A percentile compares a stretch with the other conserved stretches of the same genome.
phyloP scores from a whole-genome alignment of 1,140 invertebrate species.

The Drosophila baimaii region DNA sequence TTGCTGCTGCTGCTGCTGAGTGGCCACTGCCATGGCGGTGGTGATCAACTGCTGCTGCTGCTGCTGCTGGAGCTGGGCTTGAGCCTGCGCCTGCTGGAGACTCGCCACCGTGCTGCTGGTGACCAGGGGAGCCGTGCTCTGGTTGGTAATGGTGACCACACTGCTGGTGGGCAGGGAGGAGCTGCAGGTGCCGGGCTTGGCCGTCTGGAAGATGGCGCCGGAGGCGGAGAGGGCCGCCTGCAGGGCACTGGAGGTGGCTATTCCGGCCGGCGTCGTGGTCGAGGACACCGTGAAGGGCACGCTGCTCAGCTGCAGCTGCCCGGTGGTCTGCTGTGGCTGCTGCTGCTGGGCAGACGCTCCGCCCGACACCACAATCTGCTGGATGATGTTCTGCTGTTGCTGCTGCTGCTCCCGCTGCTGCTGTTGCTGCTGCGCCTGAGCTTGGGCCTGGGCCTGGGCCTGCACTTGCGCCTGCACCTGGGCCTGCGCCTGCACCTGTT shows the following conservation, averaged over 20 bases:
- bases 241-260: constrained; percentile 70
- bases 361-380: constrained; percentile 72
- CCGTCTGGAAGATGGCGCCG: too few relatives aligned
- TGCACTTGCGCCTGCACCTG: too few relatives aligned
- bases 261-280: constrained; percentile 84
- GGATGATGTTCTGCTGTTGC: too few relatives aligned
- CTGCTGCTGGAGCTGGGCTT: too few relatives aligned
- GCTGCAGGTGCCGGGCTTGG: constrained; percentile 49
- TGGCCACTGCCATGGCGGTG: constrained; percentile 56
- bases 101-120: constrained; percentile 68
- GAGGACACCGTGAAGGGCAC: constrained; percentile 84
- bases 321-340: too few relatives aligned
- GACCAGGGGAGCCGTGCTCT: constrained; percentile 62
- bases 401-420: too few relatives aligned
- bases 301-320: constrained; percentile 55
- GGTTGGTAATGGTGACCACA: constrained; percentile 76
- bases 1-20: too few relatives aligned
- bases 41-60: constrained; percentile 61
- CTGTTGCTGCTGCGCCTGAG: too few relatives aligned
- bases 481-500: too few relatives aligned
- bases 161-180: constrained; percentile 60
- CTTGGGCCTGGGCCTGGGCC: too few relatives aligned
- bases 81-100: constrained; percentile 61
- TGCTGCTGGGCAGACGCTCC: constrained; percentile 54
- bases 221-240: constrained; percentile 56